Evolutionary conservation across 2,797 vertebrate genomes (phyloP).

Genomic region (Pangasius djambal): DNA sequence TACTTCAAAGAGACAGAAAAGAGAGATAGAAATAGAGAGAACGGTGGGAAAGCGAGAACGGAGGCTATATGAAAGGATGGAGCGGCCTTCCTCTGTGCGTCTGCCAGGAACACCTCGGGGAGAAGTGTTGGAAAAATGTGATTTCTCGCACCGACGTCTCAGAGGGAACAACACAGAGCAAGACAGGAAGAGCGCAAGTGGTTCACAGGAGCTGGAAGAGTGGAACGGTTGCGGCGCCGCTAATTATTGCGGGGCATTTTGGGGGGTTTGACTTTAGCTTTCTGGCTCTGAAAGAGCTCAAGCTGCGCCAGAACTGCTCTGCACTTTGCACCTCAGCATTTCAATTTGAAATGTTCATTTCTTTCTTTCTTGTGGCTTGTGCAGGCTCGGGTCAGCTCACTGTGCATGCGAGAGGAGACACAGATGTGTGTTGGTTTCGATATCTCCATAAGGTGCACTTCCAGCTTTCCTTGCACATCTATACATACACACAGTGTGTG

Average conservation of each 20-base stretch:
- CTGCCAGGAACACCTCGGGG: constrained; percentile 81
- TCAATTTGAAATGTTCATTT: constrained; percentile 50
- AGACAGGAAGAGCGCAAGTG: constrained; percentile 39
- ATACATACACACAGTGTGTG: too few relatives aligned
- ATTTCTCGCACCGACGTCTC: constrained; percentile 75
- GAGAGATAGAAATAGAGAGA: constrained; percentile 35
- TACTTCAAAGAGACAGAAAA: constrained; percentile 71
- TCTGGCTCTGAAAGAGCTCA: constrained; percentile 41
- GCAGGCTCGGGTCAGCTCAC: not conserved
- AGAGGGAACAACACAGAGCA: constrained; percentile 58
- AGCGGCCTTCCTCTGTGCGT: constrained; percentile 75
- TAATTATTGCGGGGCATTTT: constrained; percentile 75
- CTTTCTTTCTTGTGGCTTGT: not conserved
- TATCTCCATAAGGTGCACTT: constrained; percentile 1
- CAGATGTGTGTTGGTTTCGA: constrained; percentile 19
- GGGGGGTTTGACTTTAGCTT: constrained; percentile 66
- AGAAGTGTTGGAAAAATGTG: constrained; percentile 78
- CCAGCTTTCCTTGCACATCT: not conserved
- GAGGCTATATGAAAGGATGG: constrained; percentile 79
- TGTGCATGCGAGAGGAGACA: not conserved
- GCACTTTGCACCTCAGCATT: constrained; percentile 50
- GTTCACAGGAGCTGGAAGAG: constrained; percentile 60
- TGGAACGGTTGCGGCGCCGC: constrained; percentile 52
- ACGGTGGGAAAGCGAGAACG: constrained; percentile 60
- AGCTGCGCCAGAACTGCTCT: constrained; percentile 33